Evolutionary conservation across 2,888 invertebrate species (phyloP), one percentile per base, ranked within the genome.

Genomic region (Dromius quadrimaculatus): DNA sequence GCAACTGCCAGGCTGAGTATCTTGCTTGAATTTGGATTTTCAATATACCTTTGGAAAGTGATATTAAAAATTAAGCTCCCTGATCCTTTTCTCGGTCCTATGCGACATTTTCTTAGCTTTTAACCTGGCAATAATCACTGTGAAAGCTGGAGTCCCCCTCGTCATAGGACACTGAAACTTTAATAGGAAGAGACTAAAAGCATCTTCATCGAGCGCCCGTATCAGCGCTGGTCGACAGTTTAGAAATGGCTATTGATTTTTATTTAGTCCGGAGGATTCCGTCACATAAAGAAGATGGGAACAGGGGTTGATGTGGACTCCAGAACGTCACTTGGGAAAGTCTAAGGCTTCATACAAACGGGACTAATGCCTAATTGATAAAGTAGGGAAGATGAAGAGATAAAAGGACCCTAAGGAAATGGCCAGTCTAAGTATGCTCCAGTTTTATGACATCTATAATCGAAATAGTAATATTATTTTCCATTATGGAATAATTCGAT

Each of bases 181-280:
- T 61, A 61, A 61, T 61, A 61, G 13, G 61, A 17, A 59, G 59
- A 28, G 32, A 22, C 41, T 61, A 61, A 61, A 61, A 61, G 61
- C 61, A 36, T 61, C 38, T 1, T n/a, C n/a, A n/a, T n/a, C n/a
- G n/a, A n/a, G n/a, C n/a, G 36, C 19, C 34, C 59, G 57, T 23
- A 28, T n/a, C n/a, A n/a, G n/a, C n/a, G n/a, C n/a, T n/a, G n/a
- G n/a, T n/a, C n/a, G n/a, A 50, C 50, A 15, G 50, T 59, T 59
- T 36, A 20, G 22, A 38, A 41, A 61, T 61, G 41, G 41, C 61
- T 61, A 61, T 61, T 61, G 61, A 61, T 61, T 61, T 61, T 61
- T 61, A 61, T 61, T 61, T 61, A 61, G 36, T 38, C n/a, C 22
- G n/a, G 9, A 17, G 36, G 61, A 61, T 41, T 59, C 61, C 20